These are phyloP conservation scores for Glossosoma conforme DNA, from an alignment of 1,140 invertebrate species.

Conservation along the genomic window DNA sequence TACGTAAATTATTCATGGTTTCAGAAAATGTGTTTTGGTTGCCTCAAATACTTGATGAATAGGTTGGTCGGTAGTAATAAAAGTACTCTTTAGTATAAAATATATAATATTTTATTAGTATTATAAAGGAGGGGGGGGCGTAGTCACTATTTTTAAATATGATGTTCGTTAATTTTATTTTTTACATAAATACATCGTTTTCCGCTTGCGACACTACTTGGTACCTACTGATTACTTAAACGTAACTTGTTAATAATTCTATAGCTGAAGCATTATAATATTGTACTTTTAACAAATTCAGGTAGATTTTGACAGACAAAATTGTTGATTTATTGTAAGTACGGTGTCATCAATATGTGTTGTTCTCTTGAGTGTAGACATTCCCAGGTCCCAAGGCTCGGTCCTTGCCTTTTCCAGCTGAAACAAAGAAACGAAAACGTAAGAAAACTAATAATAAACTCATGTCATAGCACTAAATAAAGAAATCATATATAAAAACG, in stretches of 20 bases:
- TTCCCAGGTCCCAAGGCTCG: conserved; percentile 24
- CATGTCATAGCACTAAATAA: too few relatives aligned
- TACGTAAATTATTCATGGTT: too few relatives aligned
- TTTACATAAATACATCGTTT: not conserved
- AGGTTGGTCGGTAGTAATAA: too few relatives aligned
- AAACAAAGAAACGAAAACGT: conserved; percentile 24
- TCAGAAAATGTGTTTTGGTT: too few relatives aligned
- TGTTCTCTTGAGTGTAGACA: conserved; percentile 30
- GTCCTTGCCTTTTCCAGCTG: conserved; percentile 28
- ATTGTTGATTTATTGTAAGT: too few relatives aligned
- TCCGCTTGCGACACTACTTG: not conserved
- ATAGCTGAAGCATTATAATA: too few relatives aligned
- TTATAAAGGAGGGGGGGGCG: not conserved
- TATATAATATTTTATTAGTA: not conserved
- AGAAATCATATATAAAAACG: not conserved
- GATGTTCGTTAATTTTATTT: not conserved
- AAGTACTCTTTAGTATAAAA: not conserved
- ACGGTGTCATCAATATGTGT: conserved; percentile 9
- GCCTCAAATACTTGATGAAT: too few relatives aligned
- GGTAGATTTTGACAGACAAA: not conserved
- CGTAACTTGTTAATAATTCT: too few relatives aligned
- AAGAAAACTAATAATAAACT: conserved; percentile 8
- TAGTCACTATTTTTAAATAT: not conserved
- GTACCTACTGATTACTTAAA: too few relatives aligned
- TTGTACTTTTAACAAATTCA: too few relatives aligned